These are phyloP conservation scores for Heteronetta atricapilla DNA, from an alignment of 2,113 vertebrate species.

Conservation along the genomic window DNA sequence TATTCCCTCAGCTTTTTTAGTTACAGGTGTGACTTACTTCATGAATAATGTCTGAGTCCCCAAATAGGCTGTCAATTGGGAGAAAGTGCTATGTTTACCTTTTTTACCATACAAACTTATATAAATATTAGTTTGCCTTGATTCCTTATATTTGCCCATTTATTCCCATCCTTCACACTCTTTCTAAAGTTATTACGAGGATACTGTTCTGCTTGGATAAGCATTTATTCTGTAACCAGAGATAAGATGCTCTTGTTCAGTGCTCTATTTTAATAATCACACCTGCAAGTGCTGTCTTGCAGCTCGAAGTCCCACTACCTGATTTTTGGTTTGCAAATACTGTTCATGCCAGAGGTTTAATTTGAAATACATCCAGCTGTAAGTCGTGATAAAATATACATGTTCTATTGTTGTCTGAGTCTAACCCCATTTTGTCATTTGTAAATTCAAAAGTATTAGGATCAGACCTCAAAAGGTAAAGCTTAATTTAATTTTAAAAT, in stretches of 20 bases:
- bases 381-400: not conserved
- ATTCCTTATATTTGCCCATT: not conserved
- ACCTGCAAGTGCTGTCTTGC: not conserved
- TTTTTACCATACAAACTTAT: not conserved
- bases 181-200: not conserved
- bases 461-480: not conserved
- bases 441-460: not conserved
- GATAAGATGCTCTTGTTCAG: not conserved
- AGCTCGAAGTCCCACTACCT: not conserved
- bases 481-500: not conserved
- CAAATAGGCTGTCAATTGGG: accelerated
- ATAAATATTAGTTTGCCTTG: not conserved
- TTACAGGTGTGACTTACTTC: not conserved
- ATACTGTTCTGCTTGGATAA: not conserved
- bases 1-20: not conserved
- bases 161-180: not conserved
- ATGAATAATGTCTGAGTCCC: not conserved
- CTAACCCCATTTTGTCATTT: not conserved
- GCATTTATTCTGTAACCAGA: not conserved
- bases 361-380: not conserved
- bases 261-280: not conserved
- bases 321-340: not conserved
- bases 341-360: not conserved
- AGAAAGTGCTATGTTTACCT: accelerated
- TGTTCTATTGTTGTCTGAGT: not conserved